These are phyloP conservation scores for Agelastica alni DNA, from an alignment of 2,888 invertebrate genomes.

Conservation along the genomic window DNA sequence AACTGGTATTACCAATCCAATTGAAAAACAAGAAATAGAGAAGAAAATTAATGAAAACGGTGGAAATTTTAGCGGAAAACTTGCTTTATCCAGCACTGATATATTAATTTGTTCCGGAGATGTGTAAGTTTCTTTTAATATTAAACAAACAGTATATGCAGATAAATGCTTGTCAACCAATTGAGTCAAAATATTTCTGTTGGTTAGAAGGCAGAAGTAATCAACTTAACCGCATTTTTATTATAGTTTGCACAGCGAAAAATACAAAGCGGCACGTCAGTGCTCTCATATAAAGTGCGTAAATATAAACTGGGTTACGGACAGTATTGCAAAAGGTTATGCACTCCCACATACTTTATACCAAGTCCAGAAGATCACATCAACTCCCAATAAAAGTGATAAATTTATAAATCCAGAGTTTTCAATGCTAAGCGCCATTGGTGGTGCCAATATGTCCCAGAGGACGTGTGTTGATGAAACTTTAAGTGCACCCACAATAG, in stretches of 20 bases:
- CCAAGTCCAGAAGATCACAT: constrained; percentile 58
- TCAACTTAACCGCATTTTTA: no score
- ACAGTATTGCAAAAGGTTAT: constrained; percentile 74
- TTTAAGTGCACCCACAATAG: constrained; percentile 12
- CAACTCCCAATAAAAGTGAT: constrained; percentile 69
- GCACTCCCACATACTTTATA: constrained; percentile 67
- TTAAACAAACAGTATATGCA: no score
- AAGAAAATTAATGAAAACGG: constrained; percentile 75
- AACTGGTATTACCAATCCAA: constrained; percentile 67
- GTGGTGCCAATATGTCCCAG: constrained; percentile 23
- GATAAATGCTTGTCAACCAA: no score
- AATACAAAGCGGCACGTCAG: constrained; percentile 67
- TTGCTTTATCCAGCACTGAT: constrained; percentile 62
- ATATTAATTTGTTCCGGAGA: constrained; percentile 61
- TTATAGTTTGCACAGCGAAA: constrained; percentile 68
- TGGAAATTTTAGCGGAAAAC: constrained; percentile 58
- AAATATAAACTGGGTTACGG: constrained; percentile 75
- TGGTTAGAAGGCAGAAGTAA: no score
- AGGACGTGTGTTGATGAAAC: constrained; percentile 33
- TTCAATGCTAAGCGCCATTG: constrained; percentile 58
- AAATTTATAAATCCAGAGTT: constrained; percentile 55
- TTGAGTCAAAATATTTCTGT: no score
- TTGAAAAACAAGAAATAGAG: constrained; percentile 68
- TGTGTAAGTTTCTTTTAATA: constrained; percentile 59
- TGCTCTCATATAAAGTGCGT: constrained; percentile 66